Conservation (phyloP, 2,888 invertebrate species). For the Crematogaster levior region DNA sequence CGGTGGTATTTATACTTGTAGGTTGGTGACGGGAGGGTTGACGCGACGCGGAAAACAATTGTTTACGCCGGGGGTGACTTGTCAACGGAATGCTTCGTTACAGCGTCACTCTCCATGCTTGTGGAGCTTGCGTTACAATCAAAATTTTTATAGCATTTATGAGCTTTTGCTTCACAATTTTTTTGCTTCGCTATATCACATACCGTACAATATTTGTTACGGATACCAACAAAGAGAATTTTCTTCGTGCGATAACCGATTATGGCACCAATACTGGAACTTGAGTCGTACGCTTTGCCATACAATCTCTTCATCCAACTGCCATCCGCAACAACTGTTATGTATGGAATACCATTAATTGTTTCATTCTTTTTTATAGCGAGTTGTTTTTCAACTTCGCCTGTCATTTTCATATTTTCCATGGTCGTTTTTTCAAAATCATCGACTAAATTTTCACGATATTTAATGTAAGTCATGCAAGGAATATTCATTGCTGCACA, state of each 20-base stretch:
- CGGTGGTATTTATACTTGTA: too few species aligned
- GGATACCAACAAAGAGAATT: constrained; percentile 66
- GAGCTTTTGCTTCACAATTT: constrained; percentile 9
- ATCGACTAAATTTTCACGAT: too few species aligned
- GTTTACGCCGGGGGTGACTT: too few species aligned
- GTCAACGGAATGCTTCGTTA: too few species aligned
- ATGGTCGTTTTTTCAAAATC: too few species aligned
- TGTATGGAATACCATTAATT: constrained; percentile 57
- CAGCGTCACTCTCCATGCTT: too few species aligned
- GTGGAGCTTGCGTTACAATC: background rate
- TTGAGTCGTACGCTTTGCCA: constrained; percentile 52
- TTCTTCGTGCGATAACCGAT: constrained; percentile 38
- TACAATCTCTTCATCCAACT: constrained; percentile 70
- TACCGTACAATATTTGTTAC: constrained; percentile 74
- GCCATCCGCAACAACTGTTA: constrained; percentile 63
- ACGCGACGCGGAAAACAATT: too few species aligned
- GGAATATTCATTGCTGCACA: background rate
- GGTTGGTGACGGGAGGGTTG: too few species aligned
- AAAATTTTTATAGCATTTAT: background rate
- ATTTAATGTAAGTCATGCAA: background rate
- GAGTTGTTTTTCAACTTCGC: too few species aligned
- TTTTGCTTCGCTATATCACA: constrained; percentile 52
- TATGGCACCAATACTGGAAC: constrained; percentile 42
- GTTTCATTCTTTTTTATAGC: constrained; percentile 54
- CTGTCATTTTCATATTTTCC: too few species aligned